phyloP scores from a whole-genome alignment of 2,888 invertebrate species.

The Abrostola triplasia region DNA sequence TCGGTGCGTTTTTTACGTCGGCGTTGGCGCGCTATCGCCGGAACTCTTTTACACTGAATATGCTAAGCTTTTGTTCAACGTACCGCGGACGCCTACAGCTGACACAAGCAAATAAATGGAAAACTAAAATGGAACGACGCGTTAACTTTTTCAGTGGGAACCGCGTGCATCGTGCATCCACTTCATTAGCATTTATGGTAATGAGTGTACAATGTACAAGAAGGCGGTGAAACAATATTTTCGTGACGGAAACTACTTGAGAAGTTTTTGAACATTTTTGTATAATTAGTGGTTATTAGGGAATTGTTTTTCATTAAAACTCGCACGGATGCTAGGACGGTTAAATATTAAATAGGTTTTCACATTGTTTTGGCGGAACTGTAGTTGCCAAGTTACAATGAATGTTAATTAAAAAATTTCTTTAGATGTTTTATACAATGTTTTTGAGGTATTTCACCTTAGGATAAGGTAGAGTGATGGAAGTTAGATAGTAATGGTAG shows the following conservation, averaged over 20 bases:
- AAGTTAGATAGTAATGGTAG: no score
- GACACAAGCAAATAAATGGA: conserved; percentile 45
- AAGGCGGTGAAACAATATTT: conserved; percentile 31
- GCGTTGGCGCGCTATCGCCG: conserved; percentile 17
- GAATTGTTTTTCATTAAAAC: conserved; percentile 22
- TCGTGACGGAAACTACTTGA: conserved; percentile 18
- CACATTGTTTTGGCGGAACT: neutral
- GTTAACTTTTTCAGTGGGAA: conserved; percentile 16
- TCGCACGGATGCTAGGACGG: conserved; percentile 6
- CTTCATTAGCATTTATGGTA: conserved; percentile 35
- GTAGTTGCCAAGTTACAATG: neutral
- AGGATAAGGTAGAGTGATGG: no score
- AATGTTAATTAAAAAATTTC: no score
- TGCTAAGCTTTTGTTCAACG: conserved; percentile 51
- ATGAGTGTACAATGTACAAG: conserved; percentile 11
- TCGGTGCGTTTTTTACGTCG: conserved; percentile 44
- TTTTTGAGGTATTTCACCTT: no score
- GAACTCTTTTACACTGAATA: conserved; percentile 46
- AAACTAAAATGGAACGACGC: conserved; percentile 33
- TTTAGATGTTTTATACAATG: no score
- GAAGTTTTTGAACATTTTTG: conserved; percentile 19
- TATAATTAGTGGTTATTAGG: conserved; percentile 16
- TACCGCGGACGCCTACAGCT: conserved; percentile 30
- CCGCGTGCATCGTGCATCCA: conserved; percentile 6
- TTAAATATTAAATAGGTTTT: neutral